phyloP scores from a whole-genome alignment of 1,140 invertebrate genomes.

The Lepeophtheirus salmonis region DNA sequence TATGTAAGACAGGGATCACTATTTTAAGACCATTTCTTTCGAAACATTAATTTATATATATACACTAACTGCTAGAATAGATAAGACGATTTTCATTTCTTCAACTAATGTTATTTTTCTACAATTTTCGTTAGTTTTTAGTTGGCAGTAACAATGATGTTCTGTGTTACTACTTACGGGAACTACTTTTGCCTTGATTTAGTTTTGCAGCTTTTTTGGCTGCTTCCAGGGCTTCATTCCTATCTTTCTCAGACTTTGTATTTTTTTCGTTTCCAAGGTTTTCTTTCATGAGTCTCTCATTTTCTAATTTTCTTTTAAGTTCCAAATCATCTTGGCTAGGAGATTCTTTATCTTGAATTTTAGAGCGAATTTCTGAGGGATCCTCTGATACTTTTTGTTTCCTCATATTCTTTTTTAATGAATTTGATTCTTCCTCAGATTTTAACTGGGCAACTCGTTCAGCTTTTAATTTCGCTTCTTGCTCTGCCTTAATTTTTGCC shows the following conservation, averaged over 20 bases:
- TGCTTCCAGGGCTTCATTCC: background rate
- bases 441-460: background rate
- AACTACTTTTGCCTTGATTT: background rate
- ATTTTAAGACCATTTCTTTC: no score
- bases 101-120: no score
- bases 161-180: background rate
- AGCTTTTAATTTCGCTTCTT: background rate
- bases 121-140: no score
- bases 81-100: no score
- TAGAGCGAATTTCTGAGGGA: background rate
- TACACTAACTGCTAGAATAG: no score
- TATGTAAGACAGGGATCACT: no score
- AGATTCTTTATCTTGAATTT: background rate
- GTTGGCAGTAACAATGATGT: background rate
- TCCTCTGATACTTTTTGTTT: background rate
- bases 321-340: background rate
- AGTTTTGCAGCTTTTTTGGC: background rate
- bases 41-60: no score
- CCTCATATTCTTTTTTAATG: background rate
- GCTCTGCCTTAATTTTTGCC: background rate
- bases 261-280: background rate
- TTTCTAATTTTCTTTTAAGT: background rate
- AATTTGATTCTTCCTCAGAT: background rate
- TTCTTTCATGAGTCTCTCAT: background rate
- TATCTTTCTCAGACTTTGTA: background rate